A percentile compares a stretch with the other conserved stretches of the same genome.
Evolutionary conservation across 1,140 invertebrate genomes (phyloP).

Genomic region (Trichonephila clavata): DNA sequence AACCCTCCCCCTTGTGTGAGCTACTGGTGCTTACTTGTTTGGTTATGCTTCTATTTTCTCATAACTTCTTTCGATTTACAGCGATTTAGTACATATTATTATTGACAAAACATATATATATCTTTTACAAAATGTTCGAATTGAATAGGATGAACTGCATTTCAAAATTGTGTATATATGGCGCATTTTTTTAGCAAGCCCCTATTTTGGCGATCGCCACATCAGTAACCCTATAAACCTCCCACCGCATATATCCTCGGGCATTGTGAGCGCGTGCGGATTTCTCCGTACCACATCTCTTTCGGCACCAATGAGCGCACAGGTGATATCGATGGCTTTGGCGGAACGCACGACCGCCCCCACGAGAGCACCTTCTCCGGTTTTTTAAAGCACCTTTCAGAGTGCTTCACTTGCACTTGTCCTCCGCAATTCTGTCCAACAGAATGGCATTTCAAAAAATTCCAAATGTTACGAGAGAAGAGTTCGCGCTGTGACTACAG

Average conservation of each 20-base stretch:
- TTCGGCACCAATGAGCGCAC: conserved; percentile 65
- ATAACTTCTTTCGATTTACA: too few species aligned
- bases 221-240: conserved; percentile 13
- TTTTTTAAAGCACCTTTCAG: conserved; percentile 31
- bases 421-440: background rate
- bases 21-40: too few species aligned
- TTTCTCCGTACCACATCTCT: conserved; percentile 49
- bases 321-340: conserved; percentile 65
- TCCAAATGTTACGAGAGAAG: background rate
- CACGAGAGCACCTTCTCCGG: conserved; percentile 39
- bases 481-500: too few species aligned
- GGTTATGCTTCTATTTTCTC: too few species aligned
- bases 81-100: too few species aligned
- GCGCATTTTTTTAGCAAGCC: background rate
- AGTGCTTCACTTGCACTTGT: conserved; percentile 29
- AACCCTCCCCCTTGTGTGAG: too few species aligned
- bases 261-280: conserved; percentile 39
- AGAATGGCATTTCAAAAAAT: conserved; percentile 18
- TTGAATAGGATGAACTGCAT: too few species aligned
- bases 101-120: too few species aligned
- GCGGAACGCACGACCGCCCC: conserved; percentile 63
- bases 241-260: conserved; percentile 14
- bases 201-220: conserved; percentile 17
- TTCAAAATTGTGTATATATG: background rate
- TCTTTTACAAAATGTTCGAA: too few species aligned